Base-by-base conservation (phyloP, 2,113 vertebrate genomes). In the Melierax canorus region DNA sequence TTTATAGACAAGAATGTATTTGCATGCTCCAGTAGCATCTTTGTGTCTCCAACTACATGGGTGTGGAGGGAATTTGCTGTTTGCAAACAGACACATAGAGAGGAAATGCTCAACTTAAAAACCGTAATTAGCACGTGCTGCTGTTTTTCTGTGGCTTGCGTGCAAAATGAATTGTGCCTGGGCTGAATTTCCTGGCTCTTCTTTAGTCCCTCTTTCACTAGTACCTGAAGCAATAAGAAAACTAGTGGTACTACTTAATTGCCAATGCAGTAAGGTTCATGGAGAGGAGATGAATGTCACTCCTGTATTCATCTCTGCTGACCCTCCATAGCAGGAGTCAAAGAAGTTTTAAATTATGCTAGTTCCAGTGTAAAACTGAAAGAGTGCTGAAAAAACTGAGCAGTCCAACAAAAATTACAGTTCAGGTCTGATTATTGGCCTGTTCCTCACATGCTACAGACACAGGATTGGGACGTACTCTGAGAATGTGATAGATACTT, bases 11-110 rank as follows among this genome's bases (percentile, higher is more conserved):
- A 86, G 48, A 38, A 84, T 18, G 48, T 58, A 55, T 90, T 75
- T 85, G 11, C 50, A 78, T 48, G 58, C 16, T 75, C 62, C 74
- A 55, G 17, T 73, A 78, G 64, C n/a, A 64, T 60, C 45, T 95
- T 79, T 24, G 16, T 77, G 26, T 82, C 92, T 95, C 91, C 67
- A 93, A 27, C 64, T 64, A 69, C 3, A 4, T 50, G 81, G 26
- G 29, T 53, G 86, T 88, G 81, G 71, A 97, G 74, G 51, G 72
- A 98, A 97, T 88, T 87, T 75, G 48, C 66, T 97, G 78, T 97
- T 97, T 95, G 94, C 76, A 97, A 96, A 97, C 79, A 96, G 62
- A 94, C 29, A 67, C 26, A 81, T 51, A 69, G 82, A 68, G 51
- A 95, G 85, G 53, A 94, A 97, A 89, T 23, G 13, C 32, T 97